phyloP scores from a whole-genome alignment of 2,113 vertebrate species.

The Psephotus haematonotus region DNA sequence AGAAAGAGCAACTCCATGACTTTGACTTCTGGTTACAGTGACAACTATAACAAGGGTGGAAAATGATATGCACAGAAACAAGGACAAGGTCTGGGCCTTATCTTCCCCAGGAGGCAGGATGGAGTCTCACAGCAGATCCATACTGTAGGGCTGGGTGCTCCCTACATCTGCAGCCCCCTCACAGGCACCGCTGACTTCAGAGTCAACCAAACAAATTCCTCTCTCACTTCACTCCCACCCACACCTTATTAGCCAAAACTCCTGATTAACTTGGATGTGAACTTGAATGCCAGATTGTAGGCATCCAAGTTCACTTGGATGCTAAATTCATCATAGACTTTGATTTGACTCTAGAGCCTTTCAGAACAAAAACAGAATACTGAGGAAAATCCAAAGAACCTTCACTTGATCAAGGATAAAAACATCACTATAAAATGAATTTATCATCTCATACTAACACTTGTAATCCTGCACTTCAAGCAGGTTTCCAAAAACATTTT shows the following conservation, averaged over 20 bases:
- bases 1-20: not conserved
- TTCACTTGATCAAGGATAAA: not conserved
- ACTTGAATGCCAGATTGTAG: not conserved
- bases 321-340: not conserved
- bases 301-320: too few relatives aligned
- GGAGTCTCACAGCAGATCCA: not conserved
- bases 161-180: not conserved
- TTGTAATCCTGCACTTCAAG: not conserved
- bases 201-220: not conserved
- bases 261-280: not conserved
- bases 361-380: not conserved
- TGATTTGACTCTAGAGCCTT: not conserved
- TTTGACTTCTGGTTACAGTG: not conserved
- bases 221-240: not conserved
- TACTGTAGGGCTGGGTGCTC: not conserved
- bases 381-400: not conserved
- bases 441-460: not conserved
- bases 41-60: not conserved
- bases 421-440: not conserved
- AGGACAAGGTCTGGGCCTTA: not conserved
- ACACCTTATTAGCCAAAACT: not conserved
- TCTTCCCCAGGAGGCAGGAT: not conserved
- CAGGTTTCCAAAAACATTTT: not conserved
- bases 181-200: accelerated
- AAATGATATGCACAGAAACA: not conserved